A percentile compares a stretch with the other conserved stretches of the same genome.
Conservation (phyloP, 1,140 invertebrate species). For the Drosophila nasuta region DNA sequence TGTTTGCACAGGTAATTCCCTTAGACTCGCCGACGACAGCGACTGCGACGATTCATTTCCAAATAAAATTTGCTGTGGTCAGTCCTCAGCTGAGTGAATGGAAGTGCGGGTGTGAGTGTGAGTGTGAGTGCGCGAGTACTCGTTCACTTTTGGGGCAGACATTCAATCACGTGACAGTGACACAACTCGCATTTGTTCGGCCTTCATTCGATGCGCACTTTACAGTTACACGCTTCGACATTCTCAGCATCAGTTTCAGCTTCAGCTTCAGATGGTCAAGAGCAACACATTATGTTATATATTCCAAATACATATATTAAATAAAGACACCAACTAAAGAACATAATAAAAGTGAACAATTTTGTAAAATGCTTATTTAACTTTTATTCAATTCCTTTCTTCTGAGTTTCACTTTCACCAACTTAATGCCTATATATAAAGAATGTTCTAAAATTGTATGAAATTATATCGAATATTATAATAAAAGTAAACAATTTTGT, state of each 20-base stretch:
- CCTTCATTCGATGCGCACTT: constrained; percentile 27
- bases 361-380: too few species aligned
- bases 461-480: too few species aligned
- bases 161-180: constrained; percentile 52
- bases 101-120: too few species aligned
- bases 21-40: constrained; percentile 25
- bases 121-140: not conserved
- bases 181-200: constrained; percentile 27
- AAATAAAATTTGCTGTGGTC: constrained; percentile 77
- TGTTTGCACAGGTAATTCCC: constrained; percentile 30
- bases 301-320: too few species aligned
- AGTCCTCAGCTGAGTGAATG: constrained; percentile 32
- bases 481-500: too few species aligned
- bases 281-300: not conserved
- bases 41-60: constrained; percentile 56
- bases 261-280: not conserved
- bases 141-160: constrained; percentile 24
- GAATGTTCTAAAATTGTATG: too few species aligned
- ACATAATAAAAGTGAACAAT: too few species aligned
- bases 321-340: too few species aligned
- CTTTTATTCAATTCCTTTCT: too few species aligned
- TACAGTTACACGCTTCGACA: constrained; percentile 35
- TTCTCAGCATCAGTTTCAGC: not conserved
- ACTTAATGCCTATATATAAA: too few species aligned
- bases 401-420: too few species aligned